A percentile compares a stretch with the other conserved stretches of the same genome.
Conservation (phyloP, 2,888 invertebrate genomes). For the Galeruca laticollis region DNA sequence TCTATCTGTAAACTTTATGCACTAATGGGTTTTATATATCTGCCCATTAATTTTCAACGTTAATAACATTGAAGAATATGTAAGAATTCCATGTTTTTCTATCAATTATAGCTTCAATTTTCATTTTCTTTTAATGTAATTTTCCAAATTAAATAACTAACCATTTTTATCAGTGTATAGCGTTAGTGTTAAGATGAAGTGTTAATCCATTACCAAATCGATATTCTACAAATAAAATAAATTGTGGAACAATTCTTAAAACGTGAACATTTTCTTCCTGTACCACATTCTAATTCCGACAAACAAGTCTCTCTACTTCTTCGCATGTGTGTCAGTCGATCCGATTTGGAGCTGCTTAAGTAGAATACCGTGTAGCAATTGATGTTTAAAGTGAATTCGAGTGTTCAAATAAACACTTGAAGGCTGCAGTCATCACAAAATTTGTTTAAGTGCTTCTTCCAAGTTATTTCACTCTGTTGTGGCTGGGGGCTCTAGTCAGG, state of each 20-base stretch:
- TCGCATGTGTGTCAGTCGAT: constrained; percentile 44
- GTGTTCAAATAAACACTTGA: constrained; percentile 51
- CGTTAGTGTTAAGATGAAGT: neutral
- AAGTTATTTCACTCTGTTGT: neutral
- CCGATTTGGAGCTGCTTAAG: constrained; percentile 47
- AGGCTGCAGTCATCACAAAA: constrained; percentile 39
- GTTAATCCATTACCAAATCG: neutral
- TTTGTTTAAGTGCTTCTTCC: constrained; percentile 37
- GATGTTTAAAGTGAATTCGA: constrained; percentile 49
- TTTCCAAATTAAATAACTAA: neutral
- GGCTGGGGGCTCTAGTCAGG: constrained; percentile 17
- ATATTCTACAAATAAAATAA: neutral
- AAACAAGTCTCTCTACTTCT: constrained; percentile 38
- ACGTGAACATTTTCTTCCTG: constrained; percentile 3
- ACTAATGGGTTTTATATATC: too few species aligned
- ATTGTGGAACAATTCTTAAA: constrained; percentile 11
- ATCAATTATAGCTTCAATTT: too few species aligned
- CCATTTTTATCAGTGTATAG: neutral
- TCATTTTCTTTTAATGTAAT: too few species aligned
- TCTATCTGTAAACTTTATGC: too few species aligned
- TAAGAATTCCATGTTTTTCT: too few species aligned
- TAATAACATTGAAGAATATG: too few species aligned
- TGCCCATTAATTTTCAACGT: too few species aligned
- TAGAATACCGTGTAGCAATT: constrained; percentile 54
- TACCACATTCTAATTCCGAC: constrained; percentile 17